A percentile compares a stretch with the other conserved stretches of the same genome.
Conservation (phyloP, 1,140 invertebrate genomes). For the Atta colombica region DNA sequence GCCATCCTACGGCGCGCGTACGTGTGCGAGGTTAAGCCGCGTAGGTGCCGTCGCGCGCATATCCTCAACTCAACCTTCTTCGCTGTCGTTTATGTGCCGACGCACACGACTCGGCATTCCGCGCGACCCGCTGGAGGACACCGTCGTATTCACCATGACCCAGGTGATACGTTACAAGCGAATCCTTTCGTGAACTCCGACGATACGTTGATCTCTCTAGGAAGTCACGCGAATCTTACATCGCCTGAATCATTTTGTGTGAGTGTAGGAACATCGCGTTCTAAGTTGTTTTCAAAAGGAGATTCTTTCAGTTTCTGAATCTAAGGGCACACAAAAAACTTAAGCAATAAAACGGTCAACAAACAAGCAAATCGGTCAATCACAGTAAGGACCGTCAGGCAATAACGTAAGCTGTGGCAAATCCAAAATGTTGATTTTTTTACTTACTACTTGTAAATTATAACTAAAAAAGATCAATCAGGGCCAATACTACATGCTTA, state of each 20-base stretch:
- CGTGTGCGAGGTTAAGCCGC: constrained; percentile 53
- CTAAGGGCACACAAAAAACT: no score
- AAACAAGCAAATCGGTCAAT: no score
- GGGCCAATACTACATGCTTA: no score
- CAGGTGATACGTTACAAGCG: constrained; percentile 25
- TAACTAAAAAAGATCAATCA: no score
- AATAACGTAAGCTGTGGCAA: no score
- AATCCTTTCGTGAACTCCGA: constrained; percentile 33
- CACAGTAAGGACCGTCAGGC: no score
- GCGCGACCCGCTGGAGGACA: not conserved
- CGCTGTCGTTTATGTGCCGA: constrained; percentile 29
- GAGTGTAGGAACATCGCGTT: not conserved
- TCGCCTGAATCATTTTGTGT: not conserved
- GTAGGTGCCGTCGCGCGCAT: constrained; percentile 38
- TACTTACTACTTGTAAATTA: no score
- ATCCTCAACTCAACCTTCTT: constrained; percentile 28
- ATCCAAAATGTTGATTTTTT: no score
- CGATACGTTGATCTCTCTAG: constrained; percentile 43
- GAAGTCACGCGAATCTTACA: constrained; percentile 22
- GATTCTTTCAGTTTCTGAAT: constrained; percentile 15
- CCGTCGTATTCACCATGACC: not conserved
- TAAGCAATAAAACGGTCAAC: no score
- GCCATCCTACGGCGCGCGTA: constrained; percentile 44
- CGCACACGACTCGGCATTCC: not conserved
- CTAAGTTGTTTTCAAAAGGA: constrained; percentile 14